phyloP scores from a whole-genome alignment of 2,797 vertebrate species.

The Allobates femoralis region DNA sequence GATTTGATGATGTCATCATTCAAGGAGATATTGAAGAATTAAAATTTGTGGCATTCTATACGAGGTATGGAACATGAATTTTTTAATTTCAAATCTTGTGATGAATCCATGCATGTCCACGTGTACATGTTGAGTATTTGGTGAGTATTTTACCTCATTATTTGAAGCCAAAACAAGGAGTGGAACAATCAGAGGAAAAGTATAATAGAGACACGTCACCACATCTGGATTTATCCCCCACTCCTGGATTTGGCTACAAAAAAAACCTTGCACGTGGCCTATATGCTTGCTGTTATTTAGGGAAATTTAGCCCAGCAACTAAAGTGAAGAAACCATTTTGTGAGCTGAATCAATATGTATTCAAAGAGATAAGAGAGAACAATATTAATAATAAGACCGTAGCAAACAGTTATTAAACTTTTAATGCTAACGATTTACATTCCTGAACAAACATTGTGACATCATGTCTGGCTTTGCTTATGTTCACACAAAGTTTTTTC shows the following conservation, averaged over 20 bases:
- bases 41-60: slow-evolving; percentile 98
- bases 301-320: neutral
- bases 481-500: too few species aligned
- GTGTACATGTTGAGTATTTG: too few species aligned
- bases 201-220: neutral
- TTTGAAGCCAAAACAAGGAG: too few species aligned
- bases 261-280: too few species aligned
- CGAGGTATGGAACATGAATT: slow-evolving; percentile 78
- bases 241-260: too few species aligned
- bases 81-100: neutral
- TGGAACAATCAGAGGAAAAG: neutral
- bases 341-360: neutral
- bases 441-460: neutral
- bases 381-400: neutral
- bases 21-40: slow-evolving; percentile 96
- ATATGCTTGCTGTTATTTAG: neutral
- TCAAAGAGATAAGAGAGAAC: neutral
- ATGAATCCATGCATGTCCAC: too few species aligned
- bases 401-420: neutral
- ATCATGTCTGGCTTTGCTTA: neutral
- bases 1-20: slow-evolving; percentile 97
- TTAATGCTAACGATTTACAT: neutral
- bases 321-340: neutral
- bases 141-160: too few species aligned
- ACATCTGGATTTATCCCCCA: too few species aligned